phyloP scores from a whole-genome alignment of 2,113 vertebrate genomes.

The Catharus bicknelli region DNA sequence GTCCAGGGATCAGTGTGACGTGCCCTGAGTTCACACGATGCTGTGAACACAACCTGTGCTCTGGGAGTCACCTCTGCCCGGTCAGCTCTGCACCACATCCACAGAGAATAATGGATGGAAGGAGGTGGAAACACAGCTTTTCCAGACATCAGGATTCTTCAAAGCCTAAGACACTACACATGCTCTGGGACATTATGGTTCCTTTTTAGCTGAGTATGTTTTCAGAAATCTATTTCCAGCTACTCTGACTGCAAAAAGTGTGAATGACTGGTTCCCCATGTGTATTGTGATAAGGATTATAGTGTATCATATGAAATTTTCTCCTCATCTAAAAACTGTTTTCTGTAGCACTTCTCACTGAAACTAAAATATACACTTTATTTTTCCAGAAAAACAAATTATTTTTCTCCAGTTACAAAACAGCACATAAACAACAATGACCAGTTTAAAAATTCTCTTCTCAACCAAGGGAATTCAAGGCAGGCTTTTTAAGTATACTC shows the following conservation, averaged over 20 bases:
- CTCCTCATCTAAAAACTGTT: neutral
- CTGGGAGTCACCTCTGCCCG: neutral
- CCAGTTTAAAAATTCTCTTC: neutral
- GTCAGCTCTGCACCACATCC: neutral
- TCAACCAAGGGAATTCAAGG: neutral
- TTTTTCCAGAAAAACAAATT: neutral
- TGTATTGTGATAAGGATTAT: neutral
- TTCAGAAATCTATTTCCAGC: neutral
- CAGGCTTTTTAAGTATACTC: neutral
- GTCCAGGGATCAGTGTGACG: neutral
- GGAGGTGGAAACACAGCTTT: neutral
- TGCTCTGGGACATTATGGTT: neutral
- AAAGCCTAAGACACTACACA: neutral
- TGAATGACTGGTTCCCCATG: neutral
- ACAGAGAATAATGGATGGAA: neutral
- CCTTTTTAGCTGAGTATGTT: neutral
- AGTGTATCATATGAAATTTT: neutral
- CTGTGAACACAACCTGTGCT: neutral
- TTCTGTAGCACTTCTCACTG: neutral
- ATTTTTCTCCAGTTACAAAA: neutral
- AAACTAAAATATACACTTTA: neutral
- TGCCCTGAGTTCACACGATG: slow-evolving; percentile 10
- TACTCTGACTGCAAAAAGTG: neutral
- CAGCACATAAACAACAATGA: neutral
- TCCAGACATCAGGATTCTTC: neutral